Base-by-base conservation (phyloP, 2,797 vertebrate species). In the Clarias fuscus region DNA sequence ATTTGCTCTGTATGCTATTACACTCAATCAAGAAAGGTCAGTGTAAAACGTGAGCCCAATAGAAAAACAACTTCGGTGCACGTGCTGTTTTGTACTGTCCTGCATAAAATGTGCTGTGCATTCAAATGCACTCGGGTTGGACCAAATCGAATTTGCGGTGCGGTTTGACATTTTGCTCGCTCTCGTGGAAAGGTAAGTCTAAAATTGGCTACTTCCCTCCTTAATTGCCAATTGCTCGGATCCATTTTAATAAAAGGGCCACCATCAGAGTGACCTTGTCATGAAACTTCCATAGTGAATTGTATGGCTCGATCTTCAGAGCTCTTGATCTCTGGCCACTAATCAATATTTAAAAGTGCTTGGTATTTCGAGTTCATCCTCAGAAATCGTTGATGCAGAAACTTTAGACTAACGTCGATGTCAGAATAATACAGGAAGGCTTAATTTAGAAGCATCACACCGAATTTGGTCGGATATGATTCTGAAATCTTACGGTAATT, bases 21-120 rank as follows among this genome's bases (percentile, higher is more conserved):
- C 92, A 93, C 93, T 95, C 94, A 94, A 95, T 95, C 94, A 95
- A 91, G 93, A 95, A 95, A 95, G 94, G 94, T 95, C 94, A 95
- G 88, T 11, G 62, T 78, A 82, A 91, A 91, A 94, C 91, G 92
- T 95, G 94, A 92, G 75, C 83, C 82, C 73, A 92, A 95, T 95
- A 90, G 92, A 91, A 90, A 94, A 91, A 72, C 83, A 61, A 81
- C 59, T 81, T 88, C 89, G 89, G 87, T 89, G 87, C 90, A 85
- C 85, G 75, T 64, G 7, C 85, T 77, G 76, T 90, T 87, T 89
- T 84, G 79, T 75, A 86, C 83, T 48, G 80, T 76, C 83, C 73
- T 62, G 72, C 76, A 7, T 64, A 73, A 84, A 85, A 73, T 85
- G 84, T 24, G 22, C 82, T 75, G 86, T 91, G 86, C 89, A 91